phyloP scores from a whole-genome alignment of 1,140 invertebrate genomes.

The Calycopis cecrops region DNA sequence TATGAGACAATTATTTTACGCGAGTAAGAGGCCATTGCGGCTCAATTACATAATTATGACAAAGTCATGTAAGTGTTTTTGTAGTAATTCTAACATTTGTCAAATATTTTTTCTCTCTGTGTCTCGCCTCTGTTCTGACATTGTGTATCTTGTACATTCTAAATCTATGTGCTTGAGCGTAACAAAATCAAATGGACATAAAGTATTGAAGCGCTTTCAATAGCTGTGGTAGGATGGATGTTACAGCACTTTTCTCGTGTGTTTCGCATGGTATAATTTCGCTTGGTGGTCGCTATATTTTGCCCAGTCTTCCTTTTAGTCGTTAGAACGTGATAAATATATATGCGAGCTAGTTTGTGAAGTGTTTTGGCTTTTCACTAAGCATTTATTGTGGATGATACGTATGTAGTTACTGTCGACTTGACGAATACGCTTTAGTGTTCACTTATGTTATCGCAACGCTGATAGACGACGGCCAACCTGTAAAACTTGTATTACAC shows the following conservation, averaged over 20 bases:
- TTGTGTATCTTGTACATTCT: too few species aligned
- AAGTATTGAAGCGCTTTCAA: conserved; percentile 22
- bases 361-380: conserved; percentile 47
- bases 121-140: too few species aligned
- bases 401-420: conserved; percentile 4
- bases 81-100: too few species aligned
- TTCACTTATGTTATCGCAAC: not conserved
- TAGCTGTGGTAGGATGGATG: conserved; percentile 21
- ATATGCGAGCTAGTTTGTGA: conserved; percentile 37
- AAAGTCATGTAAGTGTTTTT: too few species aligned
- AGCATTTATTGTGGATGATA: conserved; percentile 35
- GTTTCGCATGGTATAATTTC: conserved; percentile 33
- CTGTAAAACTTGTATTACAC: not conserved
- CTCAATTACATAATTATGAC: too few species aligned
- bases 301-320: conserved; percentile 46
- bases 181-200: too few species aligned
- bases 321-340: conserved; percentile 26
- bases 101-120: too few species aligned
- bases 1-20: too few species aligned
- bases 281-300: conserved; percentile 50
- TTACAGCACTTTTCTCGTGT: conserved; percentile 29
- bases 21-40: too few species aligned
- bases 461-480: not conserved
- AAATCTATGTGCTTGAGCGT: conserved; percentile 6
- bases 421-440: conserved; percentile 4